Conservation (phyloP, 2,888 invertebrate genomes). For the Nebria salina region DNA sequence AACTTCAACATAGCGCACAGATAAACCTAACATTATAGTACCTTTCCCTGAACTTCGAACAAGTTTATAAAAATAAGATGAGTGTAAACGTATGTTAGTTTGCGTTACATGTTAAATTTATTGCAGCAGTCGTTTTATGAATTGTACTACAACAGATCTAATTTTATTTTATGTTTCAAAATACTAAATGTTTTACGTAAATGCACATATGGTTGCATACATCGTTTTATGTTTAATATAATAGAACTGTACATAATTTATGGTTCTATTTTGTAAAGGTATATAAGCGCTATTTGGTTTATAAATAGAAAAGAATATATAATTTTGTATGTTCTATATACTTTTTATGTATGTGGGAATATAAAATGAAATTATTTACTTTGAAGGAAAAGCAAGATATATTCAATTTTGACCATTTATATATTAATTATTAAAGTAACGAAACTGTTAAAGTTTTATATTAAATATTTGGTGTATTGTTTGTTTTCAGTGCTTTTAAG, state of each 20-base stretch:
- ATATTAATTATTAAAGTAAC: too few relatives aligned
- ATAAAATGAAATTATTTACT: too few relatives aligned
- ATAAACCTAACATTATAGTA: not conserved
- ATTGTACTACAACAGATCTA: not conserved
- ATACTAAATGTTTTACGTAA: not conserved
- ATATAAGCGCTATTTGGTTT: too few relatives aligned
- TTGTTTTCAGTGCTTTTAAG: slow-evolving; percentile 77
- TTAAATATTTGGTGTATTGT: slow-evolving; percentile 48
- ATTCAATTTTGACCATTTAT: too few relatives aligned
- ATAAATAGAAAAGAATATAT: too few relatives aligned
- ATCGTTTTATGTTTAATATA: not conserved
- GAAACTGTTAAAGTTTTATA: not conserved
- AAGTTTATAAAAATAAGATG: not conserved
- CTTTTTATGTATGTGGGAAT: too few relatives aligned
- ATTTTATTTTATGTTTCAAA: not conserved
- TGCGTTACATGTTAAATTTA: not conserved
- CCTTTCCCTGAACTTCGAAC: not conserved
- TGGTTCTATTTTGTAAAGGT: too few relatives aligned
- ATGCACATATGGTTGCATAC: not conserved
- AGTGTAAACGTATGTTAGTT: not conserved
- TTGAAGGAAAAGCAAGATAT: too few relatives aligned
- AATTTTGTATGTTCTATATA: too few relatives aligned
- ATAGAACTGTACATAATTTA: too few relatives aligned
- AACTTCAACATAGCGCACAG: not conserved
- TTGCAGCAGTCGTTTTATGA: not conserved